Percentiles rank a stretch among this genome's conserved stretches.
Evolutionary conservation across 2,113 vertebrate genomes (phyloP).

Genomic region (Vulpes ferrilata): DNA sequence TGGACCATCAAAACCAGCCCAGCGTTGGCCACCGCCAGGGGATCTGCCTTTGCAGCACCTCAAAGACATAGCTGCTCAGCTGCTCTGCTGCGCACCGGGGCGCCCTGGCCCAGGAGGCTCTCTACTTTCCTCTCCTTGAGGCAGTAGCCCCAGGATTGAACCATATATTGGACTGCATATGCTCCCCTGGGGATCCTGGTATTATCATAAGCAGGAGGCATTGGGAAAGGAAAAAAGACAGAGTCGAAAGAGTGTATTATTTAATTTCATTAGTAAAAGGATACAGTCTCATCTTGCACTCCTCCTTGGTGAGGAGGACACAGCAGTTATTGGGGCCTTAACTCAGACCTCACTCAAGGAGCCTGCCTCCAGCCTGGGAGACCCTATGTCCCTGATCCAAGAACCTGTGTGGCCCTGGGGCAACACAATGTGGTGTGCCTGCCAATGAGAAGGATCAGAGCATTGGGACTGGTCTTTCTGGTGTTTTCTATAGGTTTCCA

Average conservation of each 20-base stretch:
- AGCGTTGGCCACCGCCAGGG: background rate
- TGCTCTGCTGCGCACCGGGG: background rate
- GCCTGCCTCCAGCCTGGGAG: background rate
- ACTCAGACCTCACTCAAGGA: background rate
- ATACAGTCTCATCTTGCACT: background rate
- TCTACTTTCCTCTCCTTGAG: background rate
- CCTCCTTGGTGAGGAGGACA: background rate
- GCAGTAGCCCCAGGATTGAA: background rate
- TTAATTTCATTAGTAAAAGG: conserved; percentile 6
- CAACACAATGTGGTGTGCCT: background rate
- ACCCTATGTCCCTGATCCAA: background rate
- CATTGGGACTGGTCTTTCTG: background rate
- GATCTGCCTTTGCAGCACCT: background rate
- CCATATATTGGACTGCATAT: background rate
- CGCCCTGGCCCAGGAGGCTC: too few relatives aligned
- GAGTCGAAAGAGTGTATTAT: background rate
- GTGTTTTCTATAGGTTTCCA: background rate
- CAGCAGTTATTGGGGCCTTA: background rate
- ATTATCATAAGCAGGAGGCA: background rate
- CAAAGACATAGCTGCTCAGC: background rate
- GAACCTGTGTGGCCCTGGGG: background rate
- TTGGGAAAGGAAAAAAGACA: background rate
- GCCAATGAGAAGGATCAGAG: background rate
- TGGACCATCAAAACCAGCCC: background rate
- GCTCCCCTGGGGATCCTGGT: background rate